Base-by-base conservation (phyloP, 1,140 invertebrate genomes). In the Neomicropteryx cornuta region DNA sequence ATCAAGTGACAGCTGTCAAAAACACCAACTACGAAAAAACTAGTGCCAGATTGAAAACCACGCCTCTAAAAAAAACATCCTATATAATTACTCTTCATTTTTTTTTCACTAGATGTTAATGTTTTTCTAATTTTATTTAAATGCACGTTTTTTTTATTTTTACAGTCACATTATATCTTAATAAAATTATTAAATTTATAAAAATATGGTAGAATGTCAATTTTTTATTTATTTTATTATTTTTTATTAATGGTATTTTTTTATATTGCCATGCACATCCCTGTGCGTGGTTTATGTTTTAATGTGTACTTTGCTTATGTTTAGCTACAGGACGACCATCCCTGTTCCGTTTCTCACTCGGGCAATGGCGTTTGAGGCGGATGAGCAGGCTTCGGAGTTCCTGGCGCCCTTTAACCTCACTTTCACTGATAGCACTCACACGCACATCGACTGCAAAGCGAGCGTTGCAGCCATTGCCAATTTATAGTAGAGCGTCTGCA, bases 261-360 rank as follows among this genome's bases (percentile, higher is more conserved):
- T n/a, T n/a, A n/a, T n/a, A n/a, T n/a, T n/a, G n/a, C n/a, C n/a
- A n/a, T n/a, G n/a, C n/a, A n/a, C n/a, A n/a, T n/a, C n/a, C n/a
- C n/a, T n/a, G n/a, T n/a, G n/a, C n/a, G n/a, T n/a, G n/a, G n/a
- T n/a, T n/a, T n/a, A n/a, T n/a, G n/a, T n/a, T n/a, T n/a, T n/a
- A n/a, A n/a, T n/a, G n/a, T n/a, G n/a, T n/a, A n/a, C 44, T 62
- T 61, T 57, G 73, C 71, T 69, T 76, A 55, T 78, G 76, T 81
- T 68, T 84, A 96, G 92, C 75, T 96, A 90, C 76, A 88, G 91
- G 54, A 90, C 88, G 69, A 79, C 74, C 65, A 73, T 95, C 70
- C 79, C 83, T 52, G 73, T 93, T 68, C 77, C 81, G 60, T 89
- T 83, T 76, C 72, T 95, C 64, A 66, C 75, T 59, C 76, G 77